Base-by-base conservation (phyloP, 2,797 vertebrate genomes). In the Phataginus tricuspis region DNA sequence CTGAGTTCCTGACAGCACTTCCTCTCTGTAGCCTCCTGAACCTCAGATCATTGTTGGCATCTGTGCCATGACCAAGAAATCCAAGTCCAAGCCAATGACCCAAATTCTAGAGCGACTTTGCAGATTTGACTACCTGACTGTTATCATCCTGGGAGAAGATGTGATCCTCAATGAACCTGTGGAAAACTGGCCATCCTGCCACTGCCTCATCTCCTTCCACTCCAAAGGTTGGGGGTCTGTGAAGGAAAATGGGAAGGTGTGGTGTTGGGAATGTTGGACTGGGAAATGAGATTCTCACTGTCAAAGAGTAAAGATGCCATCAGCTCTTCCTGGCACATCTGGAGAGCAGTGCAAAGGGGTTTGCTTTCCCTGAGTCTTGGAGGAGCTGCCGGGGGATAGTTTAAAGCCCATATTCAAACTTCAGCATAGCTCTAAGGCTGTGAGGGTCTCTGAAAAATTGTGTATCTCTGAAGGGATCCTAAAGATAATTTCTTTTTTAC, bases 51-150 rank as follows among this genome's bases (percentile, higher is more conserved):
- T 99, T 97, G 99, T 99, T 97, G 99, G 99, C 97, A 99, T 99
- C 98, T 99, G 99, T 98, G 99, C 99, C 98, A 99, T 99, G 99
- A 99, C 99, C 98, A 99, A 99, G 98, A 99, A 99, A 98, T 99
- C 99, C 89, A 99, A 99, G 98, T 99, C 99, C 19, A 99, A 99
- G 98, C 99, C 99, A 45, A 99, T 99, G 99, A 99, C 99, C 59
- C 99, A 99, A 98, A 99, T 99, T 98, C 98, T 99, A 98, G 99
- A 99, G 98, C 99, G 99, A 92, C 99, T 99, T 95, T 99, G 99
- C 99, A 99, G 99, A 98, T 99, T 99, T 68, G 99, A 99, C 97
- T 99, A 99, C 98, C 99, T 99, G 98, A 99, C 99, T 0, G 99
- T 99, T 97, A 99, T 99, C 98, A 99, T 99, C 97, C 99, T 99